Base-by-base conservation (phyloP, 1,140 invertebrate genomes). In the Cydia strobilella region DNA sequence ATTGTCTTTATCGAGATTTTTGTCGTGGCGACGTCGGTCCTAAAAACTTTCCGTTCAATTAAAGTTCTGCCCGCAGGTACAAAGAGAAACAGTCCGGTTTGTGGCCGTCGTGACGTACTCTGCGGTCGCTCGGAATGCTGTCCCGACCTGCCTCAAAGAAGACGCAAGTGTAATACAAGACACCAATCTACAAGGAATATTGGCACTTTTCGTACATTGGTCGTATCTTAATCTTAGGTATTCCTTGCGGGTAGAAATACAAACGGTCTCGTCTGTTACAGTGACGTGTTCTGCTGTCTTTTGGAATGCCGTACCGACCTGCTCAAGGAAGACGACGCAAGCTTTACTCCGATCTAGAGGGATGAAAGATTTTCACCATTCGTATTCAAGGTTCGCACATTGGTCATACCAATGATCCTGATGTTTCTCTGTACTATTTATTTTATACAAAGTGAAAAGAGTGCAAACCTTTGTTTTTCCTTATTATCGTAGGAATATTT, bases 111-210 rank as follows among this genome's bases (percentile, higher is more conserved):
- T 20, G 20, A 59, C n/a, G 12, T 35, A 69, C 7, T 69, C 65
- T 42, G 27, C n/a, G 69, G 73, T 45, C 7, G 10, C 18, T 20
- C 45, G 79, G 81, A 82, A 83, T 84, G 80, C 74, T 72, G 84
- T 74, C 74, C 80, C 72, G 80, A 83, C 81, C 81, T 82, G 82
- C 81, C 84, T 79, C 84, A 82, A 83, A 80, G 78, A 80, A 76
- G 65, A 63, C 62, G 74, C 77, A 74, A 73, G 69, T 71, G 63
- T 69, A 74, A 69, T 35, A 65, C 74, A 15, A 45, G 12, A 45
- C 42, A 75, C 62, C 72, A 65, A 39, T 54, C 15, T 1, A 18
- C 10, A 13, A 54, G 15, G n/a, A 13, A 20, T 1, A n/a, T 3
- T 48, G 45, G 45, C 9, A 1, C 35, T n/a, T n/a, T n/a, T n/a